Conservation (phyloP, 1,140 invertebrate genomes). For the Zophobas morio region DNA sequence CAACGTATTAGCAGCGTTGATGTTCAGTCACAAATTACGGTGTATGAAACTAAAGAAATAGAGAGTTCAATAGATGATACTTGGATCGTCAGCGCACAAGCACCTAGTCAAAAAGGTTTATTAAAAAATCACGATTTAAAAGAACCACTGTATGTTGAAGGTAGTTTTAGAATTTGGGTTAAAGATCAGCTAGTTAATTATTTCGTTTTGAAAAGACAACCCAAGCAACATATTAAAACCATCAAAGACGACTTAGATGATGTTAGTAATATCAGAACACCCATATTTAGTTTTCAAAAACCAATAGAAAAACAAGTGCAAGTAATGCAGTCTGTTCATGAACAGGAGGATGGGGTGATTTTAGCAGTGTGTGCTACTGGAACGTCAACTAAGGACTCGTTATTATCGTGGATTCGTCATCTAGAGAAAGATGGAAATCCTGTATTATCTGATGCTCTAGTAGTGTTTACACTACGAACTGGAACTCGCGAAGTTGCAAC, state of each 20-base stretch:
- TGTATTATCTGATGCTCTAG: constrained; percentile 79
- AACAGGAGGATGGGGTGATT: constrained; percentile 94
- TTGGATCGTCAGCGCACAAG: constrained; percentile 95
- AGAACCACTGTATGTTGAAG: constrained; percentile 88
- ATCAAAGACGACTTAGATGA: constrained; percentile 75
- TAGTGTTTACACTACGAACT: constrained; percentile 80
- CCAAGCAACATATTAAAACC: constrained; percentile 64
- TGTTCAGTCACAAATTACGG: constrained; percentile 77
- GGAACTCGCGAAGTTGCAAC: background rate
- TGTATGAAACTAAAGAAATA: constrained; percentile 81
- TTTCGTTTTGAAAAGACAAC: constrained; percentile 85
- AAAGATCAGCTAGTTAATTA: constrained; percentile 83
- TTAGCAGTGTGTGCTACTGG: constrained; percentile 80
- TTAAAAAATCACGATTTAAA: constrained; percentile 79
- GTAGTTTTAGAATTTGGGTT: constrained; percentile 88
- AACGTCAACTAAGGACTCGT: constrained; percentile 90
- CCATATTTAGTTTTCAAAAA: constrained; percentile 71
- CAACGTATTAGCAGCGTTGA: constrained; percentile 91
- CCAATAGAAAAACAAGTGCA: constrained; percentile 66
- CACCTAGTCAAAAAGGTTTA: constrained; percentile 82
- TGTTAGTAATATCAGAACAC: constrained; percentile 76
- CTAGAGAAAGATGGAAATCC: constrained; percentile 86
- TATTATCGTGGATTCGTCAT: constrained; percentile 93
- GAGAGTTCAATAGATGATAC: constrained; percentile 88
- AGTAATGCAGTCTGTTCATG: constrained; percentile 81